Evolutionary conservation across 1,140 invertebrate genomes (phyloP), one percentile per base, ranked within the genome.

Genomic region (Rhagoletis zephyria): DNA sequence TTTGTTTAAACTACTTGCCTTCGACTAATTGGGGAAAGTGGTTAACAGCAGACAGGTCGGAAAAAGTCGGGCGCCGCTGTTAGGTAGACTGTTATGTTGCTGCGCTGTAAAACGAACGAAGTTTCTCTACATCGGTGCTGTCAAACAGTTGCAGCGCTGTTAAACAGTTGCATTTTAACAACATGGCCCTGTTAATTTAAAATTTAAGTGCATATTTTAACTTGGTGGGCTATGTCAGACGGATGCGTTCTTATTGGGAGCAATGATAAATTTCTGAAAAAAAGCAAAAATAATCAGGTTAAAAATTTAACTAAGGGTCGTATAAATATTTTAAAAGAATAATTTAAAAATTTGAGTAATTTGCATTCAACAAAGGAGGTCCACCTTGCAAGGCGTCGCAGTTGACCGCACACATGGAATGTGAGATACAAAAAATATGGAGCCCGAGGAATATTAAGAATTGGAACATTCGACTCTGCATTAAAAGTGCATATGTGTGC

Each of bases 51-150:
- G 74, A 12, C 45, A 59, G 30, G 16, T 81, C 7, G 19, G 30
- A 81, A 77, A 81, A 81, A 56, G 74, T 81, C 48, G 48, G 74
- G 74, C 48, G 16, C 74, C n/a, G 48, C 74, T 81, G 74, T 81
- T 81, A 81, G n/a, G 9, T 7, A 19, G n/a, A 4, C 48, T 77
- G n/a, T 70, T 48, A 16, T 42, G 5, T 16, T 14, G 42, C 14
- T 5, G 30, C 30, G 30, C 67, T 74, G 67, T 48, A 45, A 74
- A 74, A 14, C 16, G 30, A 30, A 30, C 30, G 30, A 30, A 30
- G 30, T 30, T 30, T 30, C 30, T 30, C 30, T 30, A 30, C 30
- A 30, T 30, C 30, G 30, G 30, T 30, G 30, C 30, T 30, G 30
- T 30, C 30, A 30, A 30, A 2, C 3, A 74, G 10, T 48, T 14